Evolutionary conservation across 1,140 invertebrate genomes (phyloP).

Genomic region (Diorhabda sublineata): DNA sequence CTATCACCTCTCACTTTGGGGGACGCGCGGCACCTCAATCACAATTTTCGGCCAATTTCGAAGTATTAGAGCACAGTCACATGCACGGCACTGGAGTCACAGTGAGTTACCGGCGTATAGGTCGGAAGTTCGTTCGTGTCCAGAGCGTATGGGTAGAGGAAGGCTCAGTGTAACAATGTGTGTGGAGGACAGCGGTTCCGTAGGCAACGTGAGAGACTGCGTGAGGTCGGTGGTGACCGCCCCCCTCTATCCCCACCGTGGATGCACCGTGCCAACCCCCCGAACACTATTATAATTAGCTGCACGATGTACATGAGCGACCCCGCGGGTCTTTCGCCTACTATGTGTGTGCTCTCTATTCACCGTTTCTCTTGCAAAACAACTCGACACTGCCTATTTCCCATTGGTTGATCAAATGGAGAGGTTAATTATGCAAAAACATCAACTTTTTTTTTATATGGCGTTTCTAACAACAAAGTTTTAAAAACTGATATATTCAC

Average conservation of each 20-base stretch:
- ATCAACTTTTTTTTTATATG: slow-evolving; percentile 16
- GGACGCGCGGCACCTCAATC: slow-evolving; percentile 12
- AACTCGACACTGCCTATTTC: slow-evolving; percentile 7
- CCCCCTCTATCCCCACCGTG: slow-evolving; percentile 41
- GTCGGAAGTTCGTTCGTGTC: slow-evolving; percentile 7
- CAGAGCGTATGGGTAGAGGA: slow-evolving; percentile 26
- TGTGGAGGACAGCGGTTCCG: slow-evolving; percentile 39
- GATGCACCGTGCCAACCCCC: slow-evolving; percentile 39
- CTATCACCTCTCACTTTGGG: background rate
- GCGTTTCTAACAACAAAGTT: background rate
- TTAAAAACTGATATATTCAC: background rate
- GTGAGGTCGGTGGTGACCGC: slow-evolving; percentile 47
- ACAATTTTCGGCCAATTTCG: slow-evolving; percentile 1
- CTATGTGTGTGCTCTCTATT: slow-evolving; percentile 9
- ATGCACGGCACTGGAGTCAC: background rate
- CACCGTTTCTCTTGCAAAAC: slow-evolving; percentile 17
- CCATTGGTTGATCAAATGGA: slow-evolving; percentile 14
- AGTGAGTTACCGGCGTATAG: background rate
- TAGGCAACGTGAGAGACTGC: slow-evolving; percentile 44
- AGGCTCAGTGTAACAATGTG: slow-evolving; percentile 40
- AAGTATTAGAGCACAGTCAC: slow-evolving; percentile 13
- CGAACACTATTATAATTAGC: slow-evolving; percentile 43
- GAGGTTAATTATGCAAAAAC: slow-evolving; percentile 17
- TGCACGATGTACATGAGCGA: slow-evolving; percentile 28
- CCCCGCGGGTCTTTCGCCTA: slow-evolving; percentile 22